Conservation (phyloP, 2,888 invertebrate species). For the Barypeithes pellucidus region DNA sequence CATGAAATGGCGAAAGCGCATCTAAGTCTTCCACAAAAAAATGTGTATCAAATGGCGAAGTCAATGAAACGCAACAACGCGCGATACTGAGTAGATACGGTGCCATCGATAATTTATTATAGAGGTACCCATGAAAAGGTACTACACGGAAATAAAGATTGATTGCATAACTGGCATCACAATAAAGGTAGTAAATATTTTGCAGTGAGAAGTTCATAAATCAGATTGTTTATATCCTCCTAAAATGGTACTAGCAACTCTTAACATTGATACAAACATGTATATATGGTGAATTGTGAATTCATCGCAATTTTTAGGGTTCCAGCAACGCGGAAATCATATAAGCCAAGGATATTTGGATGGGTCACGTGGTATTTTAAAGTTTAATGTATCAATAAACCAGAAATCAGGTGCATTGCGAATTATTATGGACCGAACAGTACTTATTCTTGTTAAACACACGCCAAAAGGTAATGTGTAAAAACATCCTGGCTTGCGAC, state of each 20-base stretch:
- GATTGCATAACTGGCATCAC: constrained; percentile 50
- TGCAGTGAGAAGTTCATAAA: constrained; percentile 50
- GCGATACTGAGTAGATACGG: constrained; percentile 26
- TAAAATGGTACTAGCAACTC: constrained; percentile 29
- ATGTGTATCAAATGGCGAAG: constrained; percentile 33
- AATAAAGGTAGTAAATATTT: constrained; percentile 54
- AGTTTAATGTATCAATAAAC: no score
- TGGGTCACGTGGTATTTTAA: no score
- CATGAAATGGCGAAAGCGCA: not conserved
- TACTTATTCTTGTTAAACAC: no score
- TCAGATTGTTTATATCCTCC: constrained; percentile 46
- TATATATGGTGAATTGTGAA: not conserved
- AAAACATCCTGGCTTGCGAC: no score
- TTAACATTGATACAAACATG: constrained; percentile 17
- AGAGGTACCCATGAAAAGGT: constrained; percentile 48
- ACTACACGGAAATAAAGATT: constrained; percentile 54
- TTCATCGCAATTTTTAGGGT: not conserved
- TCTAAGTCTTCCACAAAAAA: constrained; percentile 1
- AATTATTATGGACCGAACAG: no score
- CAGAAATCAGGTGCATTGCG: no score
- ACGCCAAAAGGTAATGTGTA: no score
- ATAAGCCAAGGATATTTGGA: no score
- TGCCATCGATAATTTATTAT: constrained; percentile 53
- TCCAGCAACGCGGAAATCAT: no score
- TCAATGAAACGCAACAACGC: constrained; percentile 37